Percentiles rank a stretch among this genome's conserved stretches.
phyloP scores from a whole-genome alignment of 2,113 vertebrate genomes.

The Bambusicola thoracicus region DNA sequence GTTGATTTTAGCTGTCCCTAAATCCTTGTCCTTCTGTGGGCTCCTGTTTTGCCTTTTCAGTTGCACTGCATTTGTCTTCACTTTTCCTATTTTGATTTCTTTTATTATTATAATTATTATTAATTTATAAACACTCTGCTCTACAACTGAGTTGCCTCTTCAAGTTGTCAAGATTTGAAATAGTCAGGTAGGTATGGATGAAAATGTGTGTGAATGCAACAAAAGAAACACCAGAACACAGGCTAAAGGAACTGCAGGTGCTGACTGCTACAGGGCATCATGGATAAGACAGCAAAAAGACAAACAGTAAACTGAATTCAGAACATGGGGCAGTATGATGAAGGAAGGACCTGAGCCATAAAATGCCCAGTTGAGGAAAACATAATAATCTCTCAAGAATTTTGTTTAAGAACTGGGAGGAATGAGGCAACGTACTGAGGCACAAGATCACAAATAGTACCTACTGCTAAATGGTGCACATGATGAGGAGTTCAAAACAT shows the following conservation, averaged over 20 bases:
- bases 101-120: neutral
- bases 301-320: neutral
- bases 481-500: neutral
- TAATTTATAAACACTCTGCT: neutral
- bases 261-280: neutral
- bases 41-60: neutral
- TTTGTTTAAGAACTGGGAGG: neutral
- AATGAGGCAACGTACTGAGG: neutral
- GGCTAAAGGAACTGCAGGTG: neutral
- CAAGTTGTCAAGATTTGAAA: neutral
- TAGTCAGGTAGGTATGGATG: neutral
- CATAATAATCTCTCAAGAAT: neutral
- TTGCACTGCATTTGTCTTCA: neutral
- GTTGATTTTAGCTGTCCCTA: neutral
- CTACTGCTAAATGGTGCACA: fast-evolving
- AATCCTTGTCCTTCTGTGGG: neutral
- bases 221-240: neutral
- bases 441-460: neutral
- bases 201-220: neutral
- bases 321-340: neutral
- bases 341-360: neutral
- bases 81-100: neutral
- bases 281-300: neutral
- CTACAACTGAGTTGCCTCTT: neutral
- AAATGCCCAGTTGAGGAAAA: neutral